A percentile compares a stretch with the other conserved stretches of the same genome.
Conservation (phyloP, 2,888 invertebrate genomes). For the Ganaspis brasiliensis region DNA sequence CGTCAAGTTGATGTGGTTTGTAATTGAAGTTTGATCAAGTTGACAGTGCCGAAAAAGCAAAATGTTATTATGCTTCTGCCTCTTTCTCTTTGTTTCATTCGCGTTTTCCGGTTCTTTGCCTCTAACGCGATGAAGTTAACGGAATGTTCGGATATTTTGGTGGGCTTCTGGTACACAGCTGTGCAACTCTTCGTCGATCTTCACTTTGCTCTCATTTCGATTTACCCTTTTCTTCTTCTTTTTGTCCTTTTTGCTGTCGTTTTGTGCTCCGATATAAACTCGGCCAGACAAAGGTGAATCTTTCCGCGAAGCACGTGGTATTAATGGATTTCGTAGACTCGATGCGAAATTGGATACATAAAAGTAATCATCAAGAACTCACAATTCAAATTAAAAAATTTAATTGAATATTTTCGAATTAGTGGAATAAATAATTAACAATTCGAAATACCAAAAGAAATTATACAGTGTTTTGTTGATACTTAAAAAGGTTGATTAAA, state of each 20-base stretch:
- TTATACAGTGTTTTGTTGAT: too few relatives aligned
- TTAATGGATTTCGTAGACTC: conserved; percentile 58
- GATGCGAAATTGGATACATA: conserved; percentile 54
- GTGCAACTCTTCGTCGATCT: conserved; percentile 31
- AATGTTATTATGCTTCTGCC: conserved; percentile 33
- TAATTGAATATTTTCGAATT: neutral
- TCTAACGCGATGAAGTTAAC: conserved; percentile 35
- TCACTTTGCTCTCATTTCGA: conserved; percentile 41
- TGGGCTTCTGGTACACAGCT: conserved; percentile 51
- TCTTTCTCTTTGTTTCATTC: conserved; percentile 36
- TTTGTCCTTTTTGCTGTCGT: conserved; percentile 35
- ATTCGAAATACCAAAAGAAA: too few relatives aligned
- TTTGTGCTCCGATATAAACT: conserved; percentile 48
- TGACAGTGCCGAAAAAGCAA: conserved; percentile 20
- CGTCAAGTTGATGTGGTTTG: conserved; percentile 8
- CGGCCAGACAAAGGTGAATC: conserved; percentile 54
- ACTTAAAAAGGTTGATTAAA: too few relatives aligned
- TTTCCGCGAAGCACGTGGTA: conserved; percentile 55
- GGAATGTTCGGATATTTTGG: conserved; percentile 55
- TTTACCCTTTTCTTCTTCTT: conserved; percentile 53
- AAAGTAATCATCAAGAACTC: conserved; percentile 20
- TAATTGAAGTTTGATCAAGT: conserved; percentile 27
- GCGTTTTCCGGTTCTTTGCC: conserved; percentile 29
- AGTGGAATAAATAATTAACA: neutral
- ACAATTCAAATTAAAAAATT: neutral